Evolutionary conservation across 2,888 invertebrate species (phyloP), one percentile per base, ranked within the genome.

Genomic region (Euclidia mi): DNA sequence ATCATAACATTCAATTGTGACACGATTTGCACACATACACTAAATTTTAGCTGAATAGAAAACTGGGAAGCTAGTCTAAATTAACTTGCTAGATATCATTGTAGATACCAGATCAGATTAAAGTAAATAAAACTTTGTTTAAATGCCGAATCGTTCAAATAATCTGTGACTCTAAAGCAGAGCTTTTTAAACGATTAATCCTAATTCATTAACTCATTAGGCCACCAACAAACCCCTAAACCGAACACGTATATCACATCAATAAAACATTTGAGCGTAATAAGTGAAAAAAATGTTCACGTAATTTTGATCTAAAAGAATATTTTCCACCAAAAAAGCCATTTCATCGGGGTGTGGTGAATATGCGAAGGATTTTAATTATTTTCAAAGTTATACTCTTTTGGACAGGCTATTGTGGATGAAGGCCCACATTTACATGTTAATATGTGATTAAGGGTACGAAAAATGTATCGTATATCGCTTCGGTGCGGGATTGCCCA

Each of bases 311-410:
- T 1, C 7, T 32, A 37, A 37, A 46, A 35, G 42, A n/a, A n/a
- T 28, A 42, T 14, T 65, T 56, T 14, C 4, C 17, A 9, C 28
- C 14, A 4, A 34, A 42, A 42, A 71, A 65, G 57, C 49, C 49
- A 43, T 69, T 58, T 48, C 38, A 32, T 10, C n/a, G 47, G 20
- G 44, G 25, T 41, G 7, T 14, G 17, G 51, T 61, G 38, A 68
- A n/a, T 68, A 65, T 58, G 65, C 52, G 48, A 71, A 69, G 46
- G 48, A 46, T 65, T 69, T 73, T 73, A 56, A 69, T 73, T 58
- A 60, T 65, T 62, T 73, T 56, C 46, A 58, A 41, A 50, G 42
- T 10, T 53, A 38, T 47, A 48, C 52, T 51, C 41, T 48, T 31
- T 46, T n/a, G 45, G 48, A 15, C 43, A 34, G 47, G 37, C 14